Conservation (phyloP, 2,888 invertebrate genomes). For the Drosophila ustulata region DNA sequence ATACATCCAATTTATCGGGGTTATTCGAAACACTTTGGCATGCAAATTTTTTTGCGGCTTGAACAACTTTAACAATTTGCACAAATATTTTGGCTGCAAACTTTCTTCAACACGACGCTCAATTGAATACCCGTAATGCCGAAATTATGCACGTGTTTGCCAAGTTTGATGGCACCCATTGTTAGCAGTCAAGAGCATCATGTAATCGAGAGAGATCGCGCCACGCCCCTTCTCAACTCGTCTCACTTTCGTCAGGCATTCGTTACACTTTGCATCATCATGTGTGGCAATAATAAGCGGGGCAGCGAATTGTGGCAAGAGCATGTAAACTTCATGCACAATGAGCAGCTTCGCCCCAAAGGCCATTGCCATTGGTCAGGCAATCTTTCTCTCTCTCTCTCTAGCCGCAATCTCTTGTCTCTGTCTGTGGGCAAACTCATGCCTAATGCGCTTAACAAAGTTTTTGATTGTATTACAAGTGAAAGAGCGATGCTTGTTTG, state of each 20-base stretch:
- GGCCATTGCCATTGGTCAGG: conserved; percentile 71
- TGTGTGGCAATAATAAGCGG: conserved; percentile 52
- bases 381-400: not conserved
- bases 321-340: conserved; percentile 77
- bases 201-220: conserved; percentile 33
- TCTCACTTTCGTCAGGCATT: conserved; percentile 37
- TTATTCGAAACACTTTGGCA: not conserved
- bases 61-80: conserved; percentile 2
- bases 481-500: conserved; percentile 39
- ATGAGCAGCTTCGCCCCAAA: conserved; percentile 57
- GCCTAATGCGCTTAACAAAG: conserved; percentile 73
- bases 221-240: conserved; percentile 13
- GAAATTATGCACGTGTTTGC: conserved; percentile 30
- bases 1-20: not conserved
- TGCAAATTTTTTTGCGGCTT: not conserved
- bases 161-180: conserved; percentile 11
- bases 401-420: not conserved
- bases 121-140: conserved; percentile 5
- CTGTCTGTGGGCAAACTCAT: conserved; percentile 25
- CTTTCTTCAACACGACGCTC: not conserved
- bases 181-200: conserved; percentile 9
- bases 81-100: conserved; percentile 1
- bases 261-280: conserved; percentile 49
- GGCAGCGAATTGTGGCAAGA: conserved; percentile 43
- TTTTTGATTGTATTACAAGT: conserved; percentile 71